Base-by-base conservation (phyloP, 2,797 vertebrate species). In the Oryzias dopingdopingensis region DNA sequence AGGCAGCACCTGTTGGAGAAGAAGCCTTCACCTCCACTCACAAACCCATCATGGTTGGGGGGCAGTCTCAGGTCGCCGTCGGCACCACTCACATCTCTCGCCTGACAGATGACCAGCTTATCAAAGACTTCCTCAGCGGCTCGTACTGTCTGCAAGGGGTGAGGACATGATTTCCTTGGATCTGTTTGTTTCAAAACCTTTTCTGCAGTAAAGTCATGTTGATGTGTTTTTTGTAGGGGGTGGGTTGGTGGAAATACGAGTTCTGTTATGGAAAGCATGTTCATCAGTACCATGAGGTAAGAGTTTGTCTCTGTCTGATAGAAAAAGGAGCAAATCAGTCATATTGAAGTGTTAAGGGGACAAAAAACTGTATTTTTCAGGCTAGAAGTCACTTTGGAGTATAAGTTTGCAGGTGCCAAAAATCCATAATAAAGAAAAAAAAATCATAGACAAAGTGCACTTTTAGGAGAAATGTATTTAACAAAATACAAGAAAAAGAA, bases 171-270 rank as follows among this genome's bases (percentile, higher is more conserved):
- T 63, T 32, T 14, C 20, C 42, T 40, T 22, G n/a, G 41, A 14
- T 5, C 14, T 40, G 17, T 13, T n/a, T 2, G 20, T 57, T 63
- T 6, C 4, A 22, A 24, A 2, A 62, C 16, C 14, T 29, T 4
- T 15, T 44, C 29, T 15, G 32, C 23, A 16, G 37, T 0, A 1
- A 55, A 17, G 20, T 52, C 1, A 6, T 51, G 22, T 57, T 18
- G 23, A 26, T 54, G 3, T 78, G 26, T 37, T 32, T 37, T 12
- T 13, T 12, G 12, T 82, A 98, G 97, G 97, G 97, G 0, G 97
- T 99, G 24, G 97, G 97, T 14, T 99, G 97, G 97, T 99, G 97
- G 97, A 99, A 98, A 76, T 99, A 99, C 0, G 97, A 99, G 81
- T 99, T 99, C 90, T 99, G 97, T 88, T 99, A 99, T 0, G 97